Base-by-base conservation (phyloP, 2,113 vertebrate genomes). In the Pristiophorus japonicus region DNA sequence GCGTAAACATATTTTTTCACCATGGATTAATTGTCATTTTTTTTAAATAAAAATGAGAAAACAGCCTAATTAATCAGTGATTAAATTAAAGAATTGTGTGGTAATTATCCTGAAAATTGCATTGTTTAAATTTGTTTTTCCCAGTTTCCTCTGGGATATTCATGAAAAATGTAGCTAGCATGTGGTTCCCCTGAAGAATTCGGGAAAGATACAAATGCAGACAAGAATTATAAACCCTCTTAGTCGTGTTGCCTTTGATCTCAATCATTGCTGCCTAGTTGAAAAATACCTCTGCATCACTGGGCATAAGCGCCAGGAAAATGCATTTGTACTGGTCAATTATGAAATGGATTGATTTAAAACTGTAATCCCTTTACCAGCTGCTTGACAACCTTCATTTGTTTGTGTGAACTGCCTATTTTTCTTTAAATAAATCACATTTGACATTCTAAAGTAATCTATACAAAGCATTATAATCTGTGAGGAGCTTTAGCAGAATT, bases 81-180 rank as follows among this genome's bases (percentile, higher is more conserved):
- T 24, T 42, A 51, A 94, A 73, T 70, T 94, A 34, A 73, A 94
- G 93, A 22, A 70, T 67, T 45, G 47, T 16, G 45, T 70, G 93
- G 93, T 94, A 94, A 94, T 73, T 94, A 94, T 45, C 66, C 27
- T 70, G 93, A 94, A 94, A 70, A 94, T 70, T 94, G 93, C 93
- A 73, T 94, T 94, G 66, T 94, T 73, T 94, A 94, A 94, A 94
- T 16, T 94, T 94, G 45, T 30, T 70, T 94, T 34, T 73, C 63
- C 42, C 27, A 70, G 24, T 45, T 70, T 94, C 93, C 51, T 94
- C 66, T 94, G 93, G 42, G 65, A 70, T 16, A 34, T 51, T 47
- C 38, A 34, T 70, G 93, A 94, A 94, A 66, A 45, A 34, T 70
- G 14, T 24, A 34, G 93, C 20, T 94, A 22, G 18, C 27, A 51